These are phyloP conservation scores for Popillia japonica DNA, from an alignment of 1,140 invertebrate species.

Conservation along the genomic window DNA sequence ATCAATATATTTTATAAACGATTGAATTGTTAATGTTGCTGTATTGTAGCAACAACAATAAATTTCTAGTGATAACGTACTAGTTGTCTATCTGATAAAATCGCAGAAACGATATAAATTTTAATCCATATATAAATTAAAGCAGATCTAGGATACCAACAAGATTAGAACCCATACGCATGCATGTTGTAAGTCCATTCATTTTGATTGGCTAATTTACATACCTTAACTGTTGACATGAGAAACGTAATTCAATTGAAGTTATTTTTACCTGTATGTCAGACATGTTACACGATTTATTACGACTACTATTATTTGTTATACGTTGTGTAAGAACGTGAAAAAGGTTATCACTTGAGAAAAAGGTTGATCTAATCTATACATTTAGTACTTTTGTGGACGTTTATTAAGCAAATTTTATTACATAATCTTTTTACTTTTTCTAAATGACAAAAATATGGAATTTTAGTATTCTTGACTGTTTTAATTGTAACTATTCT, in stretches of 20 bases:
- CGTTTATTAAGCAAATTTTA: not conserved
- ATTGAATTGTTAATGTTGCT: too few relatives aligned
- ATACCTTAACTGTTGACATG: slow-evolving; percentile 9
- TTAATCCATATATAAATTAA: not conserved
- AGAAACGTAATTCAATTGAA: slow-evolving; percentile 28
- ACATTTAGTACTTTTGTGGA: not conserved
- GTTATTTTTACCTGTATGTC: not conserved
- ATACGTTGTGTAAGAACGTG: slow-evolving; percentile 4
- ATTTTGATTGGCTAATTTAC: slow-evolving; percentile 28
- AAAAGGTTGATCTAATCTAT: not conserved
- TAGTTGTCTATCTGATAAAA: slow-evolving; percentile 10
- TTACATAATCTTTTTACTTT: not conserved
- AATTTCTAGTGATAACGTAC: not conserved
- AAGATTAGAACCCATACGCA: not conserved
- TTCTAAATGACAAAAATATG: too few relatives aligned
- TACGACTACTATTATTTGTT: slow-evolving; percentile 17
- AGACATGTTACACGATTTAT: slow-evolving; percentile 17
- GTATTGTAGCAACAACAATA: too few relatives aligned
- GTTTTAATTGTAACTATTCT: too few relatives aligned
- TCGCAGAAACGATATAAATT: not conserved
- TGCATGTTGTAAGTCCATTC: slow-evolving; percentile 19
- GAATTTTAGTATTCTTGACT: too few relatives aligned
- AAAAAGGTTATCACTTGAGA: slow-evolving; percentile 17
- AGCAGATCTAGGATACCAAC: not conserved
- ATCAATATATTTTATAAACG: too few relatives aligned